These are phyloP conservation scores for Hydrolagus affinis DNA, from an alignment of 2,113 vertebrate species.

Conservation along the genomic window DNA sequence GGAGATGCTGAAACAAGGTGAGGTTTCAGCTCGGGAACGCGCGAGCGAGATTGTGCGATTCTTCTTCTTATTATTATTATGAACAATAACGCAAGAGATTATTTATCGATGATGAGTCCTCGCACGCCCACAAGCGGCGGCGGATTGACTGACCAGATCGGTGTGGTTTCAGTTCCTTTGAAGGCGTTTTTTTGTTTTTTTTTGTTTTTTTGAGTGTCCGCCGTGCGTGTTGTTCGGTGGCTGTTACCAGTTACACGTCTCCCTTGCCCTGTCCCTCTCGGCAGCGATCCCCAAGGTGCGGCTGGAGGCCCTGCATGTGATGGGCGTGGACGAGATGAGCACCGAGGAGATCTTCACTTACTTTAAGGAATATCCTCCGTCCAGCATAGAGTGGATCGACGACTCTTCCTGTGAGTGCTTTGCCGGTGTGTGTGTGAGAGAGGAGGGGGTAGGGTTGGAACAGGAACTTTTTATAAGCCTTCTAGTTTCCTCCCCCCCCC, in stretches of 20 bases:
- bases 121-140: too few species aligned
- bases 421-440: neutral
- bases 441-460: neutral
- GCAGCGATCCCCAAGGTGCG: constrained; percentile 80
- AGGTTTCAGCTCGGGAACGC: neutral
- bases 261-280: constrained; percentile 29
- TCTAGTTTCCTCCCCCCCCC: neutral
- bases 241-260: neutral
- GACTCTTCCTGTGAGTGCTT: constrained; percentile 81
- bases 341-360: constrained; percentile 89
- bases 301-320: constrained; percentile 78
- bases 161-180: too few species aligned
- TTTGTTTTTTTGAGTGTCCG: too few species aligned
- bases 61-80: too few species aligned
- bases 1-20: constrained; percentile 87
- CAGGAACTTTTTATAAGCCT: neutral
- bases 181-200: too few species aligned
- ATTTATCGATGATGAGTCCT: too few species aligned
- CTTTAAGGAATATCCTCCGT: constrained; percentile 90
- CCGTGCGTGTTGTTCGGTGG: too few species aligned
- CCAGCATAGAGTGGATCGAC: constrained; percentile 96
- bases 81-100: too few species aligned
- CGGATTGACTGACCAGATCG: too few species aligned
- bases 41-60: too few species aligned
- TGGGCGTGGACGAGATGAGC: constrained; percentile 92